Percentiles rank a stretch among this genome's conserved stretches.
Conservation (phyloP, 2,888 invertebrate species). For the Ischnus inquisitorius region DNA sequence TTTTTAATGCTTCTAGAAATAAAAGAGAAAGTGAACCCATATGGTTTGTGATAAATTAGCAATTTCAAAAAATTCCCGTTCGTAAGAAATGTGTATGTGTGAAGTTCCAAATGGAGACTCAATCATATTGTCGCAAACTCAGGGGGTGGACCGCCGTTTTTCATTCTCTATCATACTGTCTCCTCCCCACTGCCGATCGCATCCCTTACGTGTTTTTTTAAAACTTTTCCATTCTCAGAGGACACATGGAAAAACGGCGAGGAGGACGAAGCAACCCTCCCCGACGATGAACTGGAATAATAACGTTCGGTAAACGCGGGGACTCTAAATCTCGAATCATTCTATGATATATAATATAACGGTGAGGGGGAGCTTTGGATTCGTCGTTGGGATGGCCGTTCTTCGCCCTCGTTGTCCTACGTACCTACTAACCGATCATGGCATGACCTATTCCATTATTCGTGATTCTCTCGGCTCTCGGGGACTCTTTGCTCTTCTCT, state of each 20-base stretch:
- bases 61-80: too few species aligned
- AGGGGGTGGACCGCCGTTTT: slow-evolving; percentile 11
- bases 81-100: not conserved
- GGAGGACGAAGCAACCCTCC: slow-evolving; percentile 30
- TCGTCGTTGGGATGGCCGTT: not conserved
- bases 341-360: slow-evolving; percentile 39
- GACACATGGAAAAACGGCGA: slow-evolving; percentile 28
- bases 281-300: slow-evolving; percentile 14
- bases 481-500: not conserved
- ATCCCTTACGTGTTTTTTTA: not conserved
- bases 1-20: too few species aligned
- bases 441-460: slow-evolving; percentile 68
- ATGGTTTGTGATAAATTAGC: too few species aligned
- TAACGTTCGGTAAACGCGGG: not conserved
- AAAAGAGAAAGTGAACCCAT: too few species aligned
- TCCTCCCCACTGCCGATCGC: not conserved
- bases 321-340: slow-evolving; percentile 44
- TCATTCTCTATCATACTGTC: not conserved
- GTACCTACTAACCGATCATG: slow-evolving; percentile 66
- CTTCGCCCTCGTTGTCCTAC: slow-evolving; percentile 52
- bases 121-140: slow-evolving; percentile 2
- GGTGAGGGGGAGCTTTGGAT: slow-evolving; percentile 25
- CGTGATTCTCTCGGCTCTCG: slow-evolving; percentile 16
- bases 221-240: slow-evolving; percentile 24
- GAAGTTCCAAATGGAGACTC: not conserved